Base-by-base conservation (phyloP, 2,888 invertebrate genomes). In the Palloptera scutellata region DNA sequence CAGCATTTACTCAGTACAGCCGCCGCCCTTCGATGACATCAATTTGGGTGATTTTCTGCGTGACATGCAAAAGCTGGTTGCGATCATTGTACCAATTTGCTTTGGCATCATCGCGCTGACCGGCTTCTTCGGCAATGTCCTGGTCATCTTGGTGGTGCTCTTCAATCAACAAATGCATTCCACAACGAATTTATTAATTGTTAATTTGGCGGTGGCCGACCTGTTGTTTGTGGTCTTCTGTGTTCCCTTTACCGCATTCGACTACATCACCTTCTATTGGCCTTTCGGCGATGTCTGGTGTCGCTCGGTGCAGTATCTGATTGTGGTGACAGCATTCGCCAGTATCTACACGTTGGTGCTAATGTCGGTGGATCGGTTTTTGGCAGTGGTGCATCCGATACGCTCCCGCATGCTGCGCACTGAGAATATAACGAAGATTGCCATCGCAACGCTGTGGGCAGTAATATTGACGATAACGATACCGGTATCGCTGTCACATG, bases 361-460 rank as follows among this genome's bases (percentile, higher is more conserved):
- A 66, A 97, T 97, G 96, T 95, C 95, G 1, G 84, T 96, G 58
- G 97, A 97, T 84, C 88, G 92, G 67, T 97, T 94, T 82, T 88
- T 97, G 83, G 97, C 97, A 13, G 96, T 97, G 0, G 96, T 96
- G 0, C 94, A 95, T 84, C 96, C 97, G 12, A 93, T 97, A 74
- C 88, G 91, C 0, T 94, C 95, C 13, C 93, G 94, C 87, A 90
- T 91, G 12, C 88, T 93, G 74, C 88, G 96, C 57, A 95, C 93
- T 0, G 92, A 93, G 78, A 87, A 87, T 70, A 92, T 95, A 78
- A 93, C 95, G 0, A 88, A 92, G 72, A 85, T 91, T 60, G 92
- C 94, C 10, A 94, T 95, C 70, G 87, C 87, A 9, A 87, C 91
- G 70, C 88, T 91, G 52, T 96, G 96, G 97, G 87, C 89, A 17